Conservation (phyloP, 2,113 vertebrate species). For the Takifugu bimaculatus region DNA sequence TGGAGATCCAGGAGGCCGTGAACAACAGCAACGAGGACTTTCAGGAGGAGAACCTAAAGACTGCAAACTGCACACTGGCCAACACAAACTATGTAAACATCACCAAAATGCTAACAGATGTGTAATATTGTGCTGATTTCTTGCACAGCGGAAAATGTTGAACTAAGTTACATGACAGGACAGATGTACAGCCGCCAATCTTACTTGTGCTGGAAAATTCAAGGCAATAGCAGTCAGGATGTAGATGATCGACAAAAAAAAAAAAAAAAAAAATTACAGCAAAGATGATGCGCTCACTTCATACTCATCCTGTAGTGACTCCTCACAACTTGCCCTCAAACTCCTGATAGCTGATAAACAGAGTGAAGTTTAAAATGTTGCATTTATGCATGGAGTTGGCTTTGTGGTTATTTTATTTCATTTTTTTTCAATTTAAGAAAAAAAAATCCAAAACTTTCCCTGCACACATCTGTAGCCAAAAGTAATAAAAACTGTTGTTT, state of each 20-base stretch:
- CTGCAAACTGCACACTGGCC: conserved; percentile 95
- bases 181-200: conserved; percentile 32
- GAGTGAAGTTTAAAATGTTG: conserved; percentile 31
- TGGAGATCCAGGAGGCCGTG: conserved; percentile 96
- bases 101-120: conserved; percentile 99
- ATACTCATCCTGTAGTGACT: conserved; percentile 35
- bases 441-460: conserved; percentile 14
- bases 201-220: conserved; percentile 49
- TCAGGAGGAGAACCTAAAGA: conserved; percentile 95
- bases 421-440: background rate
- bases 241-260: conserved; percentile 14
- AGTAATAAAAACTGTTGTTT: conserved; percentile 29
- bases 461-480: conserved; percentile 48
- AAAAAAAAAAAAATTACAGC: conserved; percentile 15
- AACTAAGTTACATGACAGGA: conserved; percentile 38
- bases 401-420: conserved; percentile 50
- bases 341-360: conserved; percentile 41
- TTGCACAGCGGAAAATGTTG: conserved; percentile 30
- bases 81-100: conserved; percentile 99
- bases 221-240: conserved; percentile 65
- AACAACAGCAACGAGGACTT: conserved; percentile 96
- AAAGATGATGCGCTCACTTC: conserved; percentile 40
- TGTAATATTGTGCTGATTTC: conserved; percentile 72
- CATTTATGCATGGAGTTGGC: conserved; percentile 71
- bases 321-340: conserved; percentile 40